These are phyloP conservation scores for Colius striatus DNA, from an alignment of 2,113 vertebrate species.

Conservation along the genomic window DNA sequence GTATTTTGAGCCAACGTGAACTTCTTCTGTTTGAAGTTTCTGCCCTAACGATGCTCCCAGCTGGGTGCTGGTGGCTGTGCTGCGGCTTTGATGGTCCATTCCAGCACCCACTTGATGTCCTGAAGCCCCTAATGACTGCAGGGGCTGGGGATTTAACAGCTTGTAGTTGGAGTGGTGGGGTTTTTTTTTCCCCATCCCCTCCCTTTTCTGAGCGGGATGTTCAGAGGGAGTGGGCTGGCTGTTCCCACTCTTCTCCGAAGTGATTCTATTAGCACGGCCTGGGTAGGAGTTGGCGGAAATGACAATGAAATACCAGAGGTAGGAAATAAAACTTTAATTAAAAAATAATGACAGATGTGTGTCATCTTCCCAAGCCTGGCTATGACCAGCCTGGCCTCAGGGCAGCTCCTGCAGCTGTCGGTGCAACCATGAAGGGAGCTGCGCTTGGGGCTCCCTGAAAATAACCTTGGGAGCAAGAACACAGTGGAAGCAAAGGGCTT, in stretches of 20 bases:
- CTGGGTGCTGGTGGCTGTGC: background rate
- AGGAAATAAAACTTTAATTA: slow-evolving; percentile 57
- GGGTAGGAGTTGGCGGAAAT: slow-evolving; percentile 55
- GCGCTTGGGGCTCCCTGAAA: background rate
- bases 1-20: background rate
- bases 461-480: background rate
- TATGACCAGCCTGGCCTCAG: background rate
- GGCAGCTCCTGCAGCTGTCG: background rate
- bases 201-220: background rate
- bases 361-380: background rate
- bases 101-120: background rate
- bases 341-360: slow-evolving; percentile 20
- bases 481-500: background rate
- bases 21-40: background rate
- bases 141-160: background rate
- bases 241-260: slow-evolving; percentile 30
- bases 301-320: slow-evolving; percentile 35
- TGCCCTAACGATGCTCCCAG: background rate
- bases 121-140: background rate
- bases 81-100: background rate
- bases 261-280: background rate
- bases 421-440: accelerated
- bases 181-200: background rate
- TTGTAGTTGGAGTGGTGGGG: background rate
- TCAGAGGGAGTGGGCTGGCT: background rate